Base-by-base conservation (phyloP, 2,797 vertebrate genomes). In the Pipistrellus nathusii region DNA sequence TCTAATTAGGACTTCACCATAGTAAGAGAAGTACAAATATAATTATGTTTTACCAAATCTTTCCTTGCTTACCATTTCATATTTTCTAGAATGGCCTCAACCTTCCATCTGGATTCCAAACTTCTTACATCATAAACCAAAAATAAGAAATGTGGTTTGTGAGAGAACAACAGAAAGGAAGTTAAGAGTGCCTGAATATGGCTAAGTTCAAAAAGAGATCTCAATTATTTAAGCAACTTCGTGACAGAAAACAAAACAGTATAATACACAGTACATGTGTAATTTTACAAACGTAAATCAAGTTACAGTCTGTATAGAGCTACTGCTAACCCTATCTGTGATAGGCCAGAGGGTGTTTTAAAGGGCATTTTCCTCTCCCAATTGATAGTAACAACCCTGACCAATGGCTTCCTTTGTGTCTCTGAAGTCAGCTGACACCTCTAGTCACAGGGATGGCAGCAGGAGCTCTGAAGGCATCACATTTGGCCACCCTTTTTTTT, bases 31-130 rank as follows among this genome's bases (percentile, higher is more conserved):
- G 7, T 44, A 68, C 27, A 83, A 1, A 48, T 73, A 17, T 84
- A 66, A 17, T 18, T 55, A 64, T 30, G 6, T 53, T 86, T 87
- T 62, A 94, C 38, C 25, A 83, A 25, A 41, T n/a, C 64, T 68
- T 48, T 80, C n/a, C 88, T 80, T 92, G 68, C 32, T 75, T 85
- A 84, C n/a, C 10, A 80, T 85, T 87, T 90, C 41, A 88, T 68
- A 46, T 59, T 80, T 44, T 21, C 32, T 90, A 18, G 53, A 68
- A 25, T 57, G 41, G 55, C 41, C 35, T 91, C 68, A 48, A 71
- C 10, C 57, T 94, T 91, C 90, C 92, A 89, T 35, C 59, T 96
- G 44, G 30, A 90, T 92, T 90, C 62, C 41, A 80, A 86, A 82
- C 30, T 81, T 91, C 46, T 91, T 93, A 92, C 88, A 53, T 93